Evolutionary conservation across 2,797 vertebrate species (phyloP), one percentile per base, ranked within the genome.

Genomic region (Acipenser transmontanus): DNA sequence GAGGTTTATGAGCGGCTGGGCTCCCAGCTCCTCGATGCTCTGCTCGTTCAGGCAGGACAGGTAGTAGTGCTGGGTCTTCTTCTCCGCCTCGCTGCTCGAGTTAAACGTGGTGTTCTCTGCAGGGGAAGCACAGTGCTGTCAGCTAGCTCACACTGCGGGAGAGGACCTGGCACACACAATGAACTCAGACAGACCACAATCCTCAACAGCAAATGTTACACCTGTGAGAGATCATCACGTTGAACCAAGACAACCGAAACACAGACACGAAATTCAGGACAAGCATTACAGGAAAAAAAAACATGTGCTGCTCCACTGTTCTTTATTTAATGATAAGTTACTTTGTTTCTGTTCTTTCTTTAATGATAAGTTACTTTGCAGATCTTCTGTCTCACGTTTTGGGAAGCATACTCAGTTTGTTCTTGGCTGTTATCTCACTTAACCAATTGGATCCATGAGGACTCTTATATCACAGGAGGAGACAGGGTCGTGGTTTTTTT

Each of bases 81-180:
- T 85, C 84, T 98, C 97, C 0, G 97, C 97, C 66, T 99, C 97
- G 0, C 97, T 98, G 89, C 91, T 98, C 52, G 94, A 93, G 78
- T 98, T 98, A 79, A 98, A 97, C 2, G 93, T 97, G 70, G 89
- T 61, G 0, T 97, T 99, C 81, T 99, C 96, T 98, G 81, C 0
- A 13, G 63, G 51, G 48, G 50, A 13, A 4, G 34, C 34, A 34
- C 34, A 34, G 4, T 34, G 34, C 34, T 34, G 34, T 34, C 61
- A 48, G 50, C 61, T 13, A 50, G 1, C 49, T 4, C 7, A 12
- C 1, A 13, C 2, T 20, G 14, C 34, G 14, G 17, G 34, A 17
- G 10, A 52, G 6, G 1, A 10, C 34, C 4, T 34, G 47, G 14
- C 6, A 10, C n/a, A 34, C 1, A 62, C 48, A 1, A 34, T 13